Base-by-base conservation (phyloP, 2,797 vertebrate species). In the Acanthopagrus latus region DNA sequence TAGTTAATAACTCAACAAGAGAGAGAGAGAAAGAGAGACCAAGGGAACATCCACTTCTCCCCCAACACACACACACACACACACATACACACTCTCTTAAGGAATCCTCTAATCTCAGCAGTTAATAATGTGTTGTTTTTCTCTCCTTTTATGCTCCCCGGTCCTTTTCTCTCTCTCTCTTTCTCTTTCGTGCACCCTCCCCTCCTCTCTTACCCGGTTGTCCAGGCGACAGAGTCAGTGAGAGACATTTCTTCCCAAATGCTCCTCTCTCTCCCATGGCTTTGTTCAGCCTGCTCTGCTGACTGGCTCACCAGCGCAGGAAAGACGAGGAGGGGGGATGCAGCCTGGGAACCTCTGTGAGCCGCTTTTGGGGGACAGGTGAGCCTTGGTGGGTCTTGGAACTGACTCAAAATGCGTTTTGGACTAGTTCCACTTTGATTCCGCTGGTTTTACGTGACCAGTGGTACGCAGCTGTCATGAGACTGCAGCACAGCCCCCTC, bases 141-240 rank as follows among this genome's bases (percentile, higher is more conserved):
- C 72, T 75, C 71, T 90, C 33, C 80, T 83, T 84, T 83, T 80
- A 82, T 86, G 77, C 65, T 70, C 76, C 86, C 67, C 60, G 27
- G 74, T 91, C 86, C 80, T 82, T 83, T 85, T 33, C 29, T 33
- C 33, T 38, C 29, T 29, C 29, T 29, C 29, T 29, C 76, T 88
- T 65, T 84, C 64, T 65, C 64, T 33, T 33, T 47, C 41, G 25
- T 71, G 47, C 78, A 83, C 87, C 82, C 89, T 89, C 86, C 88
- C 65, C 83, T 86, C 84, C 74, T 87, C 91, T 92, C 84, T 91
- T 87, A 91, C 86, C 92, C 89, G 79, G 94, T 94, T 93, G 94
- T 95, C 93, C 92, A 91, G 93, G 93, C 87, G 93, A 94, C 93
- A 91, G 91, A 91, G 92, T 92, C 89, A 90, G 92, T 84, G 86